Base-by-base conservation (phyloP, 1,140 invertebrate species). In the Drosophila tristis region DNA sequence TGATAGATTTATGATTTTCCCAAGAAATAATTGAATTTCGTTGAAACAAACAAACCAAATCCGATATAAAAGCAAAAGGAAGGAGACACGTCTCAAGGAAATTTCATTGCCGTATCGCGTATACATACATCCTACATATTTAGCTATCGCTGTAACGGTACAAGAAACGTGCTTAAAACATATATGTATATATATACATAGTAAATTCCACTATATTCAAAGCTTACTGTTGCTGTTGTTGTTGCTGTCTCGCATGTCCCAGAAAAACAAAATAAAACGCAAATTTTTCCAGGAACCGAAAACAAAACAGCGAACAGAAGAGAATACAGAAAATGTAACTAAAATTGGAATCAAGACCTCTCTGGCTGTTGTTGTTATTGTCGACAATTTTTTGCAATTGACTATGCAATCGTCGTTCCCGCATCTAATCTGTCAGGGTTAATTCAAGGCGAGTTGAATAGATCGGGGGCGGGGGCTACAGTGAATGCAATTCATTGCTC, bases 341-440 rank as follows among this genome's bases (percentile, higher is more conserved):
- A 39, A 39, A 39, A 39, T 39, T 39, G 9, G 44, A 48, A 65
- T 45, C 5, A 31, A 60, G 48, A 16, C 29, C 56, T 35, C 31
- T 26, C 29, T 29, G 29, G 7, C 29, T 6, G 54, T 26, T 31
- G 9, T 47, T 23, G 29, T 39, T 35, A 26, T 20, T 63, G 59
- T 74, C 55, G 75, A 59, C 47, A 70, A 35, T 35, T 59, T 73
- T 55, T 48, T 43, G 48, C 57, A 58, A 80, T 68, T 26, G 47
- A 35, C 31, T 35, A 35, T 35, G 31, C 31, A 35, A 35, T 35
- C 8, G 31, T 35, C 29, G 44, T 48, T 67, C 53, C 20, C 20
- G 20, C 59, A 67, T 76, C 62, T 61, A 68, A 80, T 76, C 62
- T 76, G 77, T 74, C 77, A 85, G 77, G 77, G 73, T 80, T 86